These are phyloP conservation scores for Jordanella pulchra DNA, from an alignment of 2,797 vertebrate genomes.

Conservation along the genomic window DNA sequence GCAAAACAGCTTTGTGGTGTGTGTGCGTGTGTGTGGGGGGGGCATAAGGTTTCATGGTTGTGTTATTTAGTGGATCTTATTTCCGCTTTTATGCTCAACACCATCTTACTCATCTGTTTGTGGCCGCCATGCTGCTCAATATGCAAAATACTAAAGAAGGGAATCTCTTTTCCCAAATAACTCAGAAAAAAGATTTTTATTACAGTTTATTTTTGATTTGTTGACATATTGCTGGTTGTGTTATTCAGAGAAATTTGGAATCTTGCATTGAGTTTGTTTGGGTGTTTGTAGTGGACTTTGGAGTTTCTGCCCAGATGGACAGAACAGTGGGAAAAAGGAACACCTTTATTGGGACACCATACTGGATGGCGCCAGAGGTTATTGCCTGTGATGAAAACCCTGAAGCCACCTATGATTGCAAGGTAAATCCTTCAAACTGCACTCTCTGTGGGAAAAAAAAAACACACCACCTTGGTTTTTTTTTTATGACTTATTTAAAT, in stretches of 20 bases:
- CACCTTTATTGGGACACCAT: slow-evolving; percentile 97
- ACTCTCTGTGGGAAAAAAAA: too few species aligned
- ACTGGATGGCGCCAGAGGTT: slow-evolving; percentile 99
- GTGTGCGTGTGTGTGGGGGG: slow-evolving; percentile 12
- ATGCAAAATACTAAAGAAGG: slow-evolving; percentile 48
- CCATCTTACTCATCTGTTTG: slow-evolving; percentile 45
- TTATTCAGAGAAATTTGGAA: slow-evolving; percentile 37
- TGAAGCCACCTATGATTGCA: slow-evolving; percentile 93
- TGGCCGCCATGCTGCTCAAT: slow-evolving; percentile 35
- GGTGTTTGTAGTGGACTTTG: slow-evolving; percentile 87
- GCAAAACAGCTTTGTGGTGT: slow-evolving; percentile 32
- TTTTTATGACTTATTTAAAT: too few species aligned
- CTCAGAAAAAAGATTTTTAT: slow-evolving; percentile 42
- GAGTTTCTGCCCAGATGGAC: slow-evolving; percentile 93
- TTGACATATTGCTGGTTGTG: slow-evolving; percentile 22
- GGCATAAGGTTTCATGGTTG: slow-evolving; percentile 38
- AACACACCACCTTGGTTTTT: too few species aligned
- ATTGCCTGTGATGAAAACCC: slow-evolving; percentile 97
- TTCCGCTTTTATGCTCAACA: slow-evolving; percentile 49
- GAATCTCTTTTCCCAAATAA: slow-evolving; percentile 20
- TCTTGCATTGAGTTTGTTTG: slow-evolving; percentile 24
- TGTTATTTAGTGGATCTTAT: slow-evolving; percentile 24
- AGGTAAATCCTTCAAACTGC: slow-evolving; percentile 74
- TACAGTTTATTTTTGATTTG: slow-evolving; percentile 34
- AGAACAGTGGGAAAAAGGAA: slow-evolving; percentile 91